Base-by-base conservation (phyloP, 1,140 invertebrate species). In the Pseudomyrmex concolor region DNA sequence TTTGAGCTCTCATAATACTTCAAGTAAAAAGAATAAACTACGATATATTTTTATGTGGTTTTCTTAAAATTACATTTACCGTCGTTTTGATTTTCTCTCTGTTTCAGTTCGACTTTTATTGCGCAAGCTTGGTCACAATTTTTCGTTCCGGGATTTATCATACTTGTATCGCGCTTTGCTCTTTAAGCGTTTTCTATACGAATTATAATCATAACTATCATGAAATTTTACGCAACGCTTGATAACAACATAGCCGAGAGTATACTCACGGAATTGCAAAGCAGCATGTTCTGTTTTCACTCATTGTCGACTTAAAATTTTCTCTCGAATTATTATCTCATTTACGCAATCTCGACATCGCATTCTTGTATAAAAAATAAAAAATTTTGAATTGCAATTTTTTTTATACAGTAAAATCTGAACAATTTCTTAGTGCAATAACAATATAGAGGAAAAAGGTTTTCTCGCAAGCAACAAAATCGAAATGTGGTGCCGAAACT, bases 151-250 rank as follows among this genome's bases (percentile, higher is more conserved):
- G 13, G 84, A 86, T 87, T 83, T 86, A 87, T 87, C 57, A 55
- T 70, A 45, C 22, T 22, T 70, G 55, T 25, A 2, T 45, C 51
- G 80, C 77, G 82, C 85, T 87, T 72, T 86, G 86, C 66, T 64
- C 13, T 50, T 34, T 77, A 45, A 77, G 54, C 57, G 48, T 1
- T 62, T 64, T 45, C 19, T 43, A 51, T 7, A 34, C 72, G 68
- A 78, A 64, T 86, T 68, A 70, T n/a, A n/a, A n/a, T 73, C 72
- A 67, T 87, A 87, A 87, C 83, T 86, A 34, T 34, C 85, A 82
- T 71, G 83, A 45, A 85, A 57, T 86, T 87, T 87, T 83, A 66
- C 66, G 68, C 76, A 74, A 74, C 71, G 10, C 54, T 81, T 57
- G 85, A 86, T 87, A 87, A 83, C 64, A 55, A 87, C 64, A 62